Base-by-base conservation (phyloP, 2,113 vertebrate species). In the Gambusia affinis region DNA sequence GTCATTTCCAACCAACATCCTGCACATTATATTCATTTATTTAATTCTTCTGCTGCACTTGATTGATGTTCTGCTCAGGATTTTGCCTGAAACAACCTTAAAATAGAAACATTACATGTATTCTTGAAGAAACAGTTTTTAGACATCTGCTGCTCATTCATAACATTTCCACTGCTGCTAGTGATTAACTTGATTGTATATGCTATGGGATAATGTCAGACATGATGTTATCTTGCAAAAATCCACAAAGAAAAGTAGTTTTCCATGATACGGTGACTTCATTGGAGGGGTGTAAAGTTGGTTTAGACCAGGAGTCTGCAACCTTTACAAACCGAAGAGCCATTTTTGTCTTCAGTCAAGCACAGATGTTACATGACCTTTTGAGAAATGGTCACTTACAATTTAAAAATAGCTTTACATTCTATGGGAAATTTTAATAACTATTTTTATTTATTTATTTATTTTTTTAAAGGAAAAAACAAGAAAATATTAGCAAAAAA, bases 21-120 rank as follows among this genome's bases (percentile, higher is more conserved):
- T 10, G 22, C 24, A 35, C 35, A 37, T 19, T 60, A 68, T 84
- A 73, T 70, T 51, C 14, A 76, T 51, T 44, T 72, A 79, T 74
- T 35, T 54, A 33, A 75, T 72, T 74, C 37, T 62, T 70, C 19
- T 33, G 15, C 44, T 31, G 31, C 5, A n/a, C 28, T 14, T 28
- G 14, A 28, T 42, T 35, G 22, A 7, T 42, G 37, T 35, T 57
- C 51, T 24, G 22, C 15, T 24, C 7, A 8, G 51, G 51, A 17
- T 54, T 54, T 24, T 10, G 8, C 51, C 51, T 57, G 24, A 24
- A 51, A 51, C 0, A 1, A 47, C 44, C 19, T 22, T 22, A 54
- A 54, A 54, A 54, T 54, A 19, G 47, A 54, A 54, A 19, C 22
- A 51, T 51, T 24, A 8, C 15, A 54, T 54, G 17, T 54, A 3